These are phyloP conservation scores for Aphelocoma coerulescens DNA, from an alignment of 2,113 vertebrate genomes.

Conservation along the genomic window DNA sequence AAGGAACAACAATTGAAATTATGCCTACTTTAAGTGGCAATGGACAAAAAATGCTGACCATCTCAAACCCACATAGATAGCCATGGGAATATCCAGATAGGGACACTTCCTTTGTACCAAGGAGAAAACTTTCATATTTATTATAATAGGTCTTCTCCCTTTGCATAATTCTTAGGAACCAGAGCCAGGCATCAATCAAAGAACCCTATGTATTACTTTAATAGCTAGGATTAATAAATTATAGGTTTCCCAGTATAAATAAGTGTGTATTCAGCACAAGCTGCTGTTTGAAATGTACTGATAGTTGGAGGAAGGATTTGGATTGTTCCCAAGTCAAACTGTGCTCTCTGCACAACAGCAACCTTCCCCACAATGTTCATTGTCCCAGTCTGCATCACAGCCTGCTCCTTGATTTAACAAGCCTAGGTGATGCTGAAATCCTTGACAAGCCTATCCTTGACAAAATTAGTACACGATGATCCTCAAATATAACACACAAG, in stretches of 20 bases:
- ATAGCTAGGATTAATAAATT: constrained; percentile 53
- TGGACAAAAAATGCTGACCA: neutral
- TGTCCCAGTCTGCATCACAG: neutral
- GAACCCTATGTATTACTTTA: constrained; percentile 19
- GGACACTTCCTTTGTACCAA: neutral
- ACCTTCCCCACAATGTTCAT: neutral
- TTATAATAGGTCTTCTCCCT: neutral
- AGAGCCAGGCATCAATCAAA: constrained; percentile 6
- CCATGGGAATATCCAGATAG: neutral
- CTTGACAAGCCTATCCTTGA: neutral
- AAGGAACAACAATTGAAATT: neutral
- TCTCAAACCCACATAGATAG: neutral
- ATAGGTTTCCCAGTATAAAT: constrained; percentile 25
- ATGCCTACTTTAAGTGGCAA: neutral
- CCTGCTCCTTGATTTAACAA: neutral
- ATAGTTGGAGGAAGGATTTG: neutral
- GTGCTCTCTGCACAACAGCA: neutral
- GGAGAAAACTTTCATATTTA: neutral
- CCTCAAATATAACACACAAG: neutral
- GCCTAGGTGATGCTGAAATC: neutral
- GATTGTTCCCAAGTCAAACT: constrained; percentile 11
- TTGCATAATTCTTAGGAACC: neutral
- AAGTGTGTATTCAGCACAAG: neutral
- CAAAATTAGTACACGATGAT: neutral
- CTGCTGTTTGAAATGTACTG: neutral